A percentile compares a stretch with the other conserved stretches of the same genome.
phyloP scores from a whole-genome alignment of 2,797 vertebrate genomes.

The Neostethus bicornis region DNA sequence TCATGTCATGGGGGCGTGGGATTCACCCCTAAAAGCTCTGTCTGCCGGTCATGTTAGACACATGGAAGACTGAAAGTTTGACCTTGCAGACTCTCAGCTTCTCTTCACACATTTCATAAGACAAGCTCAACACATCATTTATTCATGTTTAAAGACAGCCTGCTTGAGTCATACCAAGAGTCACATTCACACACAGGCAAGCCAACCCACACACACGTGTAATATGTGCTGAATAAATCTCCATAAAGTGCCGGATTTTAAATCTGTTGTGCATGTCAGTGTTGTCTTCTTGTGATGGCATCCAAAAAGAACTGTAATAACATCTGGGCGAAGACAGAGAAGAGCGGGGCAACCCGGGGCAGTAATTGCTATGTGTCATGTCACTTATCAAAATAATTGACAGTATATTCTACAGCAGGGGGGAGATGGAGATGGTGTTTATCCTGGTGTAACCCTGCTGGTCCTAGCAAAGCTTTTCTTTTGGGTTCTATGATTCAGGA shows the following conservation, averaged over 20 bases:
- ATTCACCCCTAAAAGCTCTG: slow-evolving; percentile 24
- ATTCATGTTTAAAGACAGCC: slow-evolving; percentile 64
- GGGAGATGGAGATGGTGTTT: slow-evolving; percentile 36
- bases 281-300: slow-evolving; percentile 34
- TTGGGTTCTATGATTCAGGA: slow-evolving; percentile 5
- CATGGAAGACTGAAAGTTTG: slow-evolving; percentile 51
- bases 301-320: slow-evolving; percentile 50
- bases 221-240: slow-evolving; percentile 62
- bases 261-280: slow-evolving; percentile 44
- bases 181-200: slow-evolving; percentile 28
- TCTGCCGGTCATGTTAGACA: slow-evolving; percentile 25
- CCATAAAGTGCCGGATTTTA: slow-evolving; percentile 57
- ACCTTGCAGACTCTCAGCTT: slow-evolving; percentile 51
- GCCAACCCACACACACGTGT: slow-evolving; percentile 25
- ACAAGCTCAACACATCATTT: slow-evolving; percentile 57
- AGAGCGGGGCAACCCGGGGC: slow-evolving; percentile 36
- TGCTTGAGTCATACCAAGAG: slow-evolving; percentile 30
- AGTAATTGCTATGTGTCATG: slow-evolving; percentile 61
- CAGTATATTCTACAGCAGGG: slow-evolving; percentile 53
- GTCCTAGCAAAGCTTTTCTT: slow-evolving; percentile 21
- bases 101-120: slow-evolving; percentile 54
- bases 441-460: slow-evolving; percentile 18
- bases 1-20: slow-evolving; percentile 6
- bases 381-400: slow-evolving; percentile 71
- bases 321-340: slow-evolving; percentile 41